Conservation (phyloP, 1,140 invertebrate genomes). For the Papilio dardanus region DNA sequence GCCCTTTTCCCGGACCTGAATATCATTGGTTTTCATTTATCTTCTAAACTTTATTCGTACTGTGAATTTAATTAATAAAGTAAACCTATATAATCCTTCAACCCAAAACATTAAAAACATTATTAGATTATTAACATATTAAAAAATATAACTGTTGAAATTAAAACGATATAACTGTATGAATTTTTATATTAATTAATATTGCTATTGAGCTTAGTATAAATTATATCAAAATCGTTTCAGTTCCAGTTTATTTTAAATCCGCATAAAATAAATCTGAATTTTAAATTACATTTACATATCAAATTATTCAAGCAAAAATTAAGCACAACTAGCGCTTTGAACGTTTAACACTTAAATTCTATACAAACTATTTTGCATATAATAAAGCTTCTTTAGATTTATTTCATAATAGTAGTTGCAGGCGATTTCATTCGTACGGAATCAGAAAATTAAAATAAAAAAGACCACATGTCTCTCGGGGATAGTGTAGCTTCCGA, state of each 20-base stretch:
- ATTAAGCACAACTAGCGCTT: conserved; percentile 17
- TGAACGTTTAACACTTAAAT: background rate
- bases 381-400: background rate
- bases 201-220: background rate
- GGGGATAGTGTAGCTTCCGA: no score
- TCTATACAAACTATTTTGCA: conserved; percentile 16
- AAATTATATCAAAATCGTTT: background rate
- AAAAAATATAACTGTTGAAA: background rate
- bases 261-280: conserved; percentile 12
- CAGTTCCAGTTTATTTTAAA: conserved; percentile 1
- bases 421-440: no score
- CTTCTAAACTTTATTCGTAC: no score
- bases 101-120: background rate
- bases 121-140: background rate
- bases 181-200: background rate
- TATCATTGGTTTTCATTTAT: background rate
- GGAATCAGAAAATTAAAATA: no score
- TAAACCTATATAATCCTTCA: background rate
- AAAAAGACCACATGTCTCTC: no score
- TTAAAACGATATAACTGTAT: background rate
- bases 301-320: conserved; percentile 16
- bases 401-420: background rate
- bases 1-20: background rate
- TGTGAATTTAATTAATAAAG: no score
- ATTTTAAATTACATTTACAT: conserved; percentile 23